phyloP scores from a whole-genome alignment of 2,797 vertebrate genomes.

The Sebastes cheni region DNA sequence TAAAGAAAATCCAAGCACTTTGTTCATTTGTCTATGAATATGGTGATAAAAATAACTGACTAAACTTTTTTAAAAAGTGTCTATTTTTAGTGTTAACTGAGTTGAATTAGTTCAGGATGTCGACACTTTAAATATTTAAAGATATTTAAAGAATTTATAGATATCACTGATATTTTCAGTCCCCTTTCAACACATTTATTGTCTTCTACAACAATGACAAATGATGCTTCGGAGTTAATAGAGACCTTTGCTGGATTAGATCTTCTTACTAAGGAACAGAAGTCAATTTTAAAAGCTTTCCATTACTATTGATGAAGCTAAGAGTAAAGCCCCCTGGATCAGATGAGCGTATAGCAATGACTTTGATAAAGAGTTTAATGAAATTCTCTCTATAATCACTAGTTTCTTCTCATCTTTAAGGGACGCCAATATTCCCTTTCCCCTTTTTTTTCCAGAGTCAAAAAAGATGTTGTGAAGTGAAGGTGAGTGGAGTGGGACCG shows the following conservation, averaged over 20 bases:
- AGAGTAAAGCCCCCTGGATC: background rate
- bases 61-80: background rate
- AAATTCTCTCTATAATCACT: background rate
- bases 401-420: background rate
- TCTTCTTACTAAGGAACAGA: background rate
- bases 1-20: background rate
- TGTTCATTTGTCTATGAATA: background rate
- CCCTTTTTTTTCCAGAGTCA: background rate
- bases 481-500: background rate
- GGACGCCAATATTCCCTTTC: background rate
- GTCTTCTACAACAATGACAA: background rate
- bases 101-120: background rate
- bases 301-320: background rate
- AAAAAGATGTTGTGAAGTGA: background rate
- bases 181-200: background rate
- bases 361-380: background rate
- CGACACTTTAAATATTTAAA: background rate
- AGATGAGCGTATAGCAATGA: background rate
- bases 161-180: background rate
- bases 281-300: background rate
- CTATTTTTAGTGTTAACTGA: background rate
- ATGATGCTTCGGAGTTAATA: background rate
- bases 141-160: background rate
- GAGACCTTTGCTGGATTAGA: background rate
- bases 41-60: background rate